phyloP scores from a whole-genome alignment of 2,888 invertebrate species.

The Synanthedon tipuliformis region DNA sequence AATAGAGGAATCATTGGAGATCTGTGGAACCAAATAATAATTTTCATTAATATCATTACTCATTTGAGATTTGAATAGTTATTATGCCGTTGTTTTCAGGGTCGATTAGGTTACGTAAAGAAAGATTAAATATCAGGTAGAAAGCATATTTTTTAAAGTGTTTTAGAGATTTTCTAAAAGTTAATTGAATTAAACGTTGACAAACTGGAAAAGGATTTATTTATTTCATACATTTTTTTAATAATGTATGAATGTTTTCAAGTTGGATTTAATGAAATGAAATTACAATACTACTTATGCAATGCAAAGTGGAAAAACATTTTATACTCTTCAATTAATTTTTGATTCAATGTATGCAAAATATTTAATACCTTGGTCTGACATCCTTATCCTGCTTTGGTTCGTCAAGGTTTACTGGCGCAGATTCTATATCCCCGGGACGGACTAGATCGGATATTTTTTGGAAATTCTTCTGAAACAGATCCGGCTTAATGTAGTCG shows the following conservation, averaged over 20 bases:
- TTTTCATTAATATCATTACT: constrained; percentile 50
- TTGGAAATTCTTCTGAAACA: constrained; percentile 67
- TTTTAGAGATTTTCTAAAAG: neutral
- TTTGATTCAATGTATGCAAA: neutral
- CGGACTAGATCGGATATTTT: constrained; percentile 59
- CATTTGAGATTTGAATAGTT: constrained; percentile 17
- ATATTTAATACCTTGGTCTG: constrained; percentile 39
- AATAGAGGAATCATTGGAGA: constrained; percentile 57
- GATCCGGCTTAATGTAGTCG: constrained; percentile 70
- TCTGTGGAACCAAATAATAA: constrained; percentile 32
- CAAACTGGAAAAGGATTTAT: neutral
- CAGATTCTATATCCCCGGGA: constrained; percentile 40
- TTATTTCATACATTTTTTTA: neutral
- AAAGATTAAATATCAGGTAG: too few relatives aligned
- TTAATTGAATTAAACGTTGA: neutral
- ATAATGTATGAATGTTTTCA: neutral
- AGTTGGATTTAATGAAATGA: neutral
- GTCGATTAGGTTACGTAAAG: too few relatives aligned
- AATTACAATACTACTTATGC: neutral
- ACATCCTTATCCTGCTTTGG: constrained; percentile 37
- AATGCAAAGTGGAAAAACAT: too few relatives aligned
- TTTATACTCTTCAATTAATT: neutral
- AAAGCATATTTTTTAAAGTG: too few relatives aligned
- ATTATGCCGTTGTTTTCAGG: too few relatives aligned
- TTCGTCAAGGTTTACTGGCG: constrained; percentile 30